Evolutionary conservation across 2,888 invertebrate species (phyloP).

Genomic region (Leptogaster cylindrica): DNA sequence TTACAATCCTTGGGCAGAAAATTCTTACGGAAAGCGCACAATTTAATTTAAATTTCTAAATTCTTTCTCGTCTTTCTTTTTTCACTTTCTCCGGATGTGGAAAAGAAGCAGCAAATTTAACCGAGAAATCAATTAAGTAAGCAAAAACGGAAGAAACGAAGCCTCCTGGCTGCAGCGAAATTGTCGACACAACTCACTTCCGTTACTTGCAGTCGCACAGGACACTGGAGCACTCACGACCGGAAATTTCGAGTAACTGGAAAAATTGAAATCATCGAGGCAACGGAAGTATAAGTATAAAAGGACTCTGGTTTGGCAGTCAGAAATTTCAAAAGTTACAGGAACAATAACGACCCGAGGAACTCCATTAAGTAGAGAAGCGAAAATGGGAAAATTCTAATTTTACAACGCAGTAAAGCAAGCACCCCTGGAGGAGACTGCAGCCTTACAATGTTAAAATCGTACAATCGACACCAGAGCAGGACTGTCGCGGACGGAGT

Average conservation of each 20-base stretch:
- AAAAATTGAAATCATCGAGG: conserved; percentile 30
- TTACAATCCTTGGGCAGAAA: neutral
- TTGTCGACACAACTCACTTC: neutral
- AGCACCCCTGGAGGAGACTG: neutral
- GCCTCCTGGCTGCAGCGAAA: too few species aligned
- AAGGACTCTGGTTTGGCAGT: neutral
- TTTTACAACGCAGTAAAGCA: conserved; percentile 14
- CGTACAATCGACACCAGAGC: conserved; percentile 33
- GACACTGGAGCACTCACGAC: conserved; percentile 5
- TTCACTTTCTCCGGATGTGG: neutral
- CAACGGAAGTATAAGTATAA: conserved; percentile 5
- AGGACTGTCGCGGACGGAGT: conserved; percentile 39
- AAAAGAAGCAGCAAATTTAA: neutral
- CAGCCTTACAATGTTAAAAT: too few species aligned
- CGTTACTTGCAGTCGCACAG: conserved; percentile 4
- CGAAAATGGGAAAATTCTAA: conserved; percentile 7
- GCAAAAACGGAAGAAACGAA: too few species aligned
- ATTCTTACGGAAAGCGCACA: neutral
- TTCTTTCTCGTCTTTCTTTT: neutral
- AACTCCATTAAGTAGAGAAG: neutral
- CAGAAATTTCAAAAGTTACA: neutral
- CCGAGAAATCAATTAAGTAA: neutral
- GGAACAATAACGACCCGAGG: neutral
- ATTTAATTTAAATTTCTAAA: too few species aligned
- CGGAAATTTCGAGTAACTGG: conserved; percentile 1